Evolutionary conservation across 2,113 vertebrate species (phyloP).

Genomic region (Indicator maculatus): DNA sequence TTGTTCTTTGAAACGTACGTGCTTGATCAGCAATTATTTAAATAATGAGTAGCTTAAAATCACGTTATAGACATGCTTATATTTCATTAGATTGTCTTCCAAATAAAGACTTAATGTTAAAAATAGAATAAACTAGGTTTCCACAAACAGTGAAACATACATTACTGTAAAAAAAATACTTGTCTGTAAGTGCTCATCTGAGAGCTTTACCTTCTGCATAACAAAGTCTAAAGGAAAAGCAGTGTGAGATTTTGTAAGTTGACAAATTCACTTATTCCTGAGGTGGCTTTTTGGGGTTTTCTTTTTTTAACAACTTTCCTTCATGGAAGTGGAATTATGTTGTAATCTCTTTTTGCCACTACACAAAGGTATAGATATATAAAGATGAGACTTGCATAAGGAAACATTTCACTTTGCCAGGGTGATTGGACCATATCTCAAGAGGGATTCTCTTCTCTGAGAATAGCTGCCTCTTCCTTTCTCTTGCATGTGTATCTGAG

Average conservation of each 20-base stretch:
- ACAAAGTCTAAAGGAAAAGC: neutral
- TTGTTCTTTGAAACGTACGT: neutral
- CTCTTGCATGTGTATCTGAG: neutral
- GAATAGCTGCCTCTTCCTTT: neutral
- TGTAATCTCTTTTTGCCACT: neutral
- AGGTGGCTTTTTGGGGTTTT: neutral
- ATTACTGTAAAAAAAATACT: neutral
- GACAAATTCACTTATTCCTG: neutral
- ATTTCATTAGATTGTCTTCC: constrained; percentile 24
- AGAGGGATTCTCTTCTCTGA: neutral
- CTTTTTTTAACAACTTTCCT: neutral
- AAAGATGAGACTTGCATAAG: neutral
- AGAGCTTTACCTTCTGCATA: neutral
- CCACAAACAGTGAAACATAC: neutral
- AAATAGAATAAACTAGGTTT: neutral
- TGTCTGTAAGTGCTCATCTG: neutral
- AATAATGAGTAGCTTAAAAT: constrained; percentile 19
- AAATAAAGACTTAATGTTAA: neutral
- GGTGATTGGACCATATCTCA: neutral
- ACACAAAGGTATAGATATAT: neutral
- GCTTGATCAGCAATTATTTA: neutral
- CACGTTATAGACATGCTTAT: neutral
- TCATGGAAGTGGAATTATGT: neutral
- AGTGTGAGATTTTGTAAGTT: neutral
- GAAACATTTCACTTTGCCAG: neutral